phyloP scores from a whole-genome alignment of 2,797 vertebrate species.

The Microctenopoma stevenorrisi region DNA sequence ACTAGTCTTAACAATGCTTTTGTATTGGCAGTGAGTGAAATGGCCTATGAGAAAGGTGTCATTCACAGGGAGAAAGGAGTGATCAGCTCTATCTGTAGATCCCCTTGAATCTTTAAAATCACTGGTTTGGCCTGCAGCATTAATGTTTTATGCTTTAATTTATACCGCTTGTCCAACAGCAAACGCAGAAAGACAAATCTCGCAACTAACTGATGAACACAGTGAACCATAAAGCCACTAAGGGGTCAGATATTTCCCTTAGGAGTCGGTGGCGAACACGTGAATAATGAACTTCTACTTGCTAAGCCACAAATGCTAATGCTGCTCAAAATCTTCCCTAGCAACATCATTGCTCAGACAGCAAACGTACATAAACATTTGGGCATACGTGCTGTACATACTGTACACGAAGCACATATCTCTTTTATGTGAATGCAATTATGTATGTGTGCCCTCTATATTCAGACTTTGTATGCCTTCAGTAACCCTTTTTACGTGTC shows the following conservation, averaged over 20 bases:
- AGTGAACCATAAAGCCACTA: neutral
- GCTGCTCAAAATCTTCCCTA: no score
- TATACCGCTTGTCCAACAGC: no score
- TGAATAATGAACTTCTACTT: no score
- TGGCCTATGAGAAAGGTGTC: neutral
- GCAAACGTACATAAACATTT: neutral
- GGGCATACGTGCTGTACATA: neutral
- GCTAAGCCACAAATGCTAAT: no score
- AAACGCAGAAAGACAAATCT: neutral
- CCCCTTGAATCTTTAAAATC: neutral
- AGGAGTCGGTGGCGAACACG: neutral
- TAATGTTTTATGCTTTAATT: neutral
- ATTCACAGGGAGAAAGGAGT: neutral
- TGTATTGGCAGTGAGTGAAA: neutral
- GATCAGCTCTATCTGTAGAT: neutral
- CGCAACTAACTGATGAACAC: neutral
- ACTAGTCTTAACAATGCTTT: neutral
- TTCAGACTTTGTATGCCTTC: constrained; percentile 21
- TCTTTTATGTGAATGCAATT: neutral
- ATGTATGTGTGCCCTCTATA: neutral
- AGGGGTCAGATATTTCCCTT: no score
- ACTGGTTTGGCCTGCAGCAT: neutral
- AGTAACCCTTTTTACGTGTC: constrained; percentile 14
- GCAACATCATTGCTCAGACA: neutral
- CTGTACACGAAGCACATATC: no score